These are phyloP conservation scores for Diploscapter pachys DNA, from an alignment of 1,140 invertebrate species.

Conservation along the genomic window DNA sequence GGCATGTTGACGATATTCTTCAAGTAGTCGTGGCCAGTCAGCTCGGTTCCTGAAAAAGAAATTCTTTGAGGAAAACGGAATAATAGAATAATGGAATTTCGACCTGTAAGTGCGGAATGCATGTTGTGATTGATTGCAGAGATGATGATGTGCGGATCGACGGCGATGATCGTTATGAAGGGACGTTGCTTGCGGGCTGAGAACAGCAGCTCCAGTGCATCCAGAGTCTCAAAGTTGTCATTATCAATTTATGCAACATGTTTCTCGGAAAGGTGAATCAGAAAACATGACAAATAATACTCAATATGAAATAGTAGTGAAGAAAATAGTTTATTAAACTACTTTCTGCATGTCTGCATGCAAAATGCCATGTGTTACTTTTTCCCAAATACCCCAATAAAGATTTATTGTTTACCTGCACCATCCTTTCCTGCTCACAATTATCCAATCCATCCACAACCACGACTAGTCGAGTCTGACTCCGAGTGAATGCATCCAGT, in stretches of 20 bases:
- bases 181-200: constrained; percentile 53
- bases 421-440: constrained; percentile 74
- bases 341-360: too few species aligned
- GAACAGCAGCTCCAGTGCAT: constrained; percentile 89
- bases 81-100: not conserved
- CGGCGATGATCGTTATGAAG: constrained; percentile 56
- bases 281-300: too few species aligned
- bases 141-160: constrained; percentile 58
- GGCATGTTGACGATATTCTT: constrained; percentile 94
- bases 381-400: too few species aligned
- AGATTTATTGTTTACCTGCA: not conserved
- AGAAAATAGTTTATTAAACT: too few species aligned
- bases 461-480: constrained; percentile 68
- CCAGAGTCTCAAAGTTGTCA: constrained; percentile 69
- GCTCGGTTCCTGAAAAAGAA: constrained; percentile 62
- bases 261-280: not conserved
- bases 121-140: constrained; percentile 57
- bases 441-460: constrained; percentile 94
- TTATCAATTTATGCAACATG: not conserved
- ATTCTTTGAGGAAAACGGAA: not conserved
- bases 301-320: too few species aligned
- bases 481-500: constrained; percentile 52
- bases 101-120: constrained; percentile 25
- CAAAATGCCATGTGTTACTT: too few species aligned
- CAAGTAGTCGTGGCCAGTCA: constrained; percentile 86